Evolutionary conservation across 2,888 invertebrate species (phyloP), one percentile per base, ranked within the genome.

Genomic region (Sphecodes monilicornis): DNA sequence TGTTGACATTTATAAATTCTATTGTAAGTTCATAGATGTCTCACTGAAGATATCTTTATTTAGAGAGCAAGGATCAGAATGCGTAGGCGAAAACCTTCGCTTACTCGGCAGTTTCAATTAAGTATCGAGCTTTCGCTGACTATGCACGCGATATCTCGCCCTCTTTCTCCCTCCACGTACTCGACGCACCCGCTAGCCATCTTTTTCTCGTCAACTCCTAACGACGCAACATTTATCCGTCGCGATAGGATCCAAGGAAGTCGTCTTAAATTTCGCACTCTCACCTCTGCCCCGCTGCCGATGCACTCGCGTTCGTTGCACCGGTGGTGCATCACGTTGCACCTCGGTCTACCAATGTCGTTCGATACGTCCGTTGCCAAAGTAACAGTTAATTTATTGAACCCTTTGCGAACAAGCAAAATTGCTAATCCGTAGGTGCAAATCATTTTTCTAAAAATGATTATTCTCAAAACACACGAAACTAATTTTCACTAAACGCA

Each of bases 51-150:
- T n/a, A n/a, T n/a, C n/a, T n/a, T n/a, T n/a, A n/a, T n/a, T n/a
- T n/a, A n/a, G n/a, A n/a, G n/a, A 46, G 46, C 8, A 46, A 46
- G 46, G 36, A 32, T n/a, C 41, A n/a, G 26, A 57, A 64, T 26
- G 60, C 75, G 79, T 85, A 86, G 87, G 90, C 81, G 82, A 84
- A 83, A 82, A 85, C 68, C 69, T n/a, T 70, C 68, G 89, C 87
- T 90, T 90, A 89, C 69, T 89, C 83, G 88, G 82, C 86, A 80
- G 76, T 90, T 90, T 90, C 90, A 88, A 90, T 87, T 89, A 89
- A 92, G 90, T 90, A 89, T 86, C 90, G 87, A 84, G 86, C 88
- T 87, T 86, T 86, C 78, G 87, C 84, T 83, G 83, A 86, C 87
- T 88, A 85, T 84, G 90, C 84, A 82, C 83, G 81, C 71, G 76